Conservation (phyloP, 2,888 invertebrate genomes). For the Rotaria magnacalcarata region DNA sequence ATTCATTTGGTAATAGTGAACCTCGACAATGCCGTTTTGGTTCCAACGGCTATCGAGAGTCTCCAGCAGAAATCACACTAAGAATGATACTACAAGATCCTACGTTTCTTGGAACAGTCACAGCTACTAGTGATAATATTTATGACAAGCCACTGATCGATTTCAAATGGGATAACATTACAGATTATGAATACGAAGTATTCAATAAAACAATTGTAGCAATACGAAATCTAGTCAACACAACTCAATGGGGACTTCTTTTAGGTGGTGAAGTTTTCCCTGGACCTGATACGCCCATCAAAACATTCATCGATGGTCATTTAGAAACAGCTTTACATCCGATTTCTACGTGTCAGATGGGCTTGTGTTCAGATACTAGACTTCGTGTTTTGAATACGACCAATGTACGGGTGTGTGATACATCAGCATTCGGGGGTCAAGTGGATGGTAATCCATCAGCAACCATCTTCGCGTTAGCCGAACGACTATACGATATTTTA, state of each 20-base stretch:
- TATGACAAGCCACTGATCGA: neutral
- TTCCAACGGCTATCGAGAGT: neutral
- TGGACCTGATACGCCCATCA: neutral
- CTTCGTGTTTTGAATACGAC: neutral
- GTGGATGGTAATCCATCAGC: neutral
- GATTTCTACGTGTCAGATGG: neutral
- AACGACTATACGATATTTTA: neutral
- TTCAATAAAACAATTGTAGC: neutral
- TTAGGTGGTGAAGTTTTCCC: neutral
- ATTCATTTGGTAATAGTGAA: neutral
- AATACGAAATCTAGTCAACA: neutral
- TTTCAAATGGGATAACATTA: neutral
- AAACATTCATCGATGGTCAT: neutral
- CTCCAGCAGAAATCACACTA: neutral
- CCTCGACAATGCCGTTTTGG: neutral
- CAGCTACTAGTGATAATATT: neutral
- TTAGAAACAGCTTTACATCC: slow-evolving; percentile 12
- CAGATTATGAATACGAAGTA: neutral
- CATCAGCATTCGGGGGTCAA: neutral
- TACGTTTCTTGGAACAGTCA: neutral
- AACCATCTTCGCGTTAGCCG: neutral
- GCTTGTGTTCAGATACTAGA: neutral
- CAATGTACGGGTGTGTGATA: neutral
- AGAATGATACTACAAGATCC: neutral
- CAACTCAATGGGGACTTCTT: neutral